Evolutionary conservation across 2,888 invertebrate genomes (phyloP), one percentile per base, ranked within the genome.

Genomic region (Liodrosophila aerea): DNA sequence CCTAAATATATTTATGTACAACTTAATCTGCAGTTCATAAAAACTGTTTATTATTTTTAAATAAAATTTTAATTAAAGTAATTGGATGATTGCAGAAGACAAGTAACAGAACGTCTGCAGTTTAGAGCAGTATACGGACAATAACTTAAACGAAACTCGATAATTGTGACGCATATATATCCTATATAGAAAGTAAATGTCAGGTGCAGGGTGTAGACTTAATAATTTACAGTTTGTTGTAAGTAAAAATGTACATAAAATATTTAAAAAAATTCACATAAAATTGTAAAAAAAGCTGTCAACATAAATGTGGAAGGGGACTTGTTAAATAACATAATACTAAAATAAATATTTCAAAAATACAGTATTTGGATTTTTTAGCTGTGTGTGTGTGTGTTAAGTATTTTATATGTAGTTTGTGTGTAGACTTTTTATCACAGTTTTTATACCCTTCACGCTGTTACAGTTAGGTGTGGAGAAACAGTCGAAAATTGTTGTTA

Each of bases 361-460:
- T 52, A 22, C 15, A 56, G 40, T 53, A 4, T 56, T 51, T 27
- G 47, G n/a, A n/a, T n/a, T n/a, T 52, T 69, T 51, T 18, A 9
- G 9, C 30, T 40, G 39, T 50, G 11, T 46, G n/a, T n/a, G n/a
- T 52, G 34, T 46, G 34, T 58, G 13, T 52, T 53, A 15, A 45
- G 44, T 54, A 43, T 16, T 53, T 41, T 51, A 7, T 31, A 47
- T 62, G 46, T 68, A n/a, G 13, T 39, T 51, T 40, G 22, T 51
- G 12, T 29, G 2, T 52, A 12, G 37, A 40, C 40, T 60, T 56
- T 76, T 71, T 52, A 44, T 53, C 54, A 80, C 61, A 80, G 78
- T 80, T 80, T 73, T 82, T 80, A 80, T 80, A 80, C 78, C 78
- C 78, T 80, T 78, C 78, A 75, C 68, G 73, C 65, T 62, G 60